phyloP scores from a whole-genome alignment of 1,140 invertebrate species.

The Bombus superbus region DNA sequence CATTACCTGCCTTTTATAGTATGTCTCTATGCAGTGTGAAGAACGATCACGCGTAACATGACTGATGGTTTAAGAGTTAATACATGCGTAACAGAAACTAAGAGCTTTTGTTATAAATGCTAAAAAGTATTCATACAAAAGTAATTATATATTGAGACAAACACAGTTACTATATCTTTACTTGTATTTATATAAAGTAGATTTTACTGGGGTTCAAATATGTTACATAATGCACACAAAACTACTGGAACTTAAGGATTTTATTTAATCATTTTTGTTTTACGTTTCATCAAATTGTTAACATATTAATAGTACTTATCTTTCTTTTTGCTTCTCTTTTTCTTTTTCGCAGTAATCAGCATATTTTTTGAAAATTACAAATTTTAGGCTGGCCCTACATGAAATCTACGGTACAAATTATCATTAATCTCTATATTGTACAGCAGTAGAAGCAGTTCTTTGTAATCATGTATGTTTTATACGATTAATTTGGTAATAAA shows the following conservation, averaged over 20 bases:
- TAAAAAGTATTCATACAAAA: conserved; percentile 1
- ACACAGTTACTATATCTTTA: background rate
- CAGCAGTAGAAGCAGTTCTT: conserved; percentile 71
- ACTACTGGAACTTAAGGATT: conserved; percentile 5
- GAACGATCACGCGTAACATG: background rate
- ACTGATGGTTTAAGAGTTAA: conserved; percentile 14
- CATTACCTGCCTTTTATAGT: conserved; percentile 11
- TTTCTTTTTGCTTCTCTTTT: conserved; percentile 43
- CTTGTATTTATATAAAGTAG: conserved; percentile 19
- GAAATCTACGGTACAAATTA: conserved; percentile 75
- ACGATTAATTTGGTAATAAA: conserved; percentile 81
- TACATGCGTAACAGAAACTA: conserved; percentile 9
- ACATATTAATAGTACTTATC: conserved; percentile 64
- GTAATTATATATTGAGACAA: conserved; percentile 14
- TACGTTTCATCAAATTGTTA: conserved; percentile 55
- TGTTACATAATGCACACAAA: conserved; percentile 16
- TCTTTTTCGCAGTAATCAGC: conserved; percentile 50
- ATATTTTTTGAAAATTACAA: conserved; percentile 54
- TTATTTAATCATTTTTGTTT: conserved; percentile 34
- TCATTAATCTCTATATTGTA: conserved; percentile 73
- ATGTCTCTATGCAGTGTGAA: background rate
- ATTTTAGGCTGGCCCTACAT: conserved; percentile 75
- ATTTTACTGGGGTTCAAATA: conserved; percentile 3
- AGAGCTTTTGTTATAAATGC: background rate
- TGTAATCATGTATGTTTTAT: conserved; percentile 80